Percentiles rank a stretch among this genome's conserved stretches.
Conservation (phyloP, 2,888 invertebrate species). For the Leistus spinibarbis region DNA sequence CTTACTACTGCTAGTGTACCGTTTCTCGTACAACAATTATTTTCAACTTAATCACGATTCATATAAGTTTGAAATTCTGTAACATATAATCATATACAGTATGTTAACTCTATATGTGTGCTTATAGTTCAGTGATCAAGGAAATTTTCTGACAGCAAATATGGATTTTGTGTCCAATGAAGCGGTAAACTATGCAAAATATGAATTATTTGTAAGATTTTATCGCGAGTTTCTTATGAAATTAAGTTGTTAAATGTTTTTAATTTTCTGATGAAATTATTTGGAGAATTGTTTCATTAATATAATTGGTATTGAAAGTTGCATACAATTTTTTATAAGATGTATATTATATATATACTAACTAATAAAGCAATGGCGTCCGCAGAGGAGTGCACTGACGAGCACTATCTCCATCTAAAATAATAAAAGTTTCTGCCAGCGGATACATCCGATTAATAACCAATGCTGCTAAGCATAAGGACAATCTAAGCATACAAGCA, state of each 20-base stretch:
- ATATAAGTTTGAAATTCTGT: not conserved
- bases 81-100: not conserved
- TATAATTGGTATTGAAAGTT: not conserved
- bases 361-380: too few species aligned
- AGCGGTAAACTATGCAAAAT: not conserved
- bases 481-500: too few species aligned
- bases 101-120: not conserved
- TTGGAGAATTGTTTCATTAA: not conserved
- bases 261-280: not conserved
- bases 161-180: not conserved
- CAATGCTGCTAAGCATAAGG: too few species aligned
- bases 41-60: not conserved
- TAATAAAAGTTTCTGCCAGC: too few species aligned
- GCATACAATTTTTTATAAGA: too few species aligned
- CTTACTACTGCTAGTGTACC: not conserved
- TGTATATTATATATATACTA: too few species aligned
- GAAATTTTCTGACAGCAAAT: not conserved
- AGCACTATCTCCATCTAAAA: too few species aligned
- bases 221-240: not conserved
- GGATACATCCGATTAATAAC: too few species aligned
- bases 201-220: not conserved
- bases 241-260: not conserved
- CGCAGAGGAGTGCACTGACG: too few species aligned
- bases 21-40: not conserved
- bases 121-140: not conserved